phyloP scores from a whole-genome alignment of 2,888 invertebrate species.

The Tipula helvola region DNA sequence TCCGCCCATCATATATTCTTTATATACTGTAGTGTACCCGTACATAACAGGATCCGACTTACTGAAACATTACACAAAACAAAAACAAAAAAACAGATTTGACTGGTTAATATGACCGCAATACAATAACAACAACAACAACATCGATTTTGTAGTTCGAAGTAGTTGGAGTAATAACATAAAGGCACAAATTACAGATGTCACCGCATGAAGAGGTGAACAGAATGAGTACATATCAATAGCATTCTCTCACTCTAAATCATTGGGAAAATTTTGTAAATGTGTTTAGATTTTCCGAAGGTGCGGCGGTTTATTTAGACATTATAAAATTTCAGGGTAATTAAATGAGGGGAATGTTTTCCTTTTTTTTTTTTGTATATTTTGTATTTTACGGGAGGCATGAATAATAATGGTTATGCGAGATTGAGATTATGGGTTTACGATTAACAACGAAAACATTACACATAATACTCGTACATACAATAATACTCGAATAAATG shows the following conservation, averaged over 20 bases:
- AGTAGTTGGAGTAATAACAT: not conserved
- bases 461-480: not conserved
- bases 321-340: not conserved
- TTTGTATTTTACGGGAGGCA: not conserved
- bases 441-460: not conserved
- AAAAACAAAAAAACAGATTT: slow-evolving; percentile 14
- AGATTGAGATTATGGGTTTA: not conserved
- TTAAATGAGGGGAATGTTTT: not conserved
- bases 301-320: not conserved
- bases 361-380: not conserved
- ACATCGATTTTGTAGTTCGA: not conserved
- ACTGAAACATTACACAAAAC: not conserved
- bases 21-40: not conserved
- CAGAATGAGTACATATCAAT: not conserved
- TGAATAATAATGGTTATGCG: not conserved
- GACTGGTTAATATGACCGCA: slow-evolving; percentile 36
- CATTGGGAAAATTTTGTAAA: not conserved
- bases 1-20: not conserved
- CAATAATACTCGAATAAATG: not conserved
- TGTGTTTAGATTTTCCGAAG: not conserved
- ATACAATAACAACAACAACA: not conserved
- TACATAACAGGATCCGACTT: not conserved
- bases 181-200: slow-evolving; percentile 4
- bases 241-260: not conserved
- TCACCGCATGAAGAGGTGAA: not conserved